Evolutionary conservation across 2,113 vertebrate species (phyloP).

Genomic region (Anguilla rostrata): DNA sequence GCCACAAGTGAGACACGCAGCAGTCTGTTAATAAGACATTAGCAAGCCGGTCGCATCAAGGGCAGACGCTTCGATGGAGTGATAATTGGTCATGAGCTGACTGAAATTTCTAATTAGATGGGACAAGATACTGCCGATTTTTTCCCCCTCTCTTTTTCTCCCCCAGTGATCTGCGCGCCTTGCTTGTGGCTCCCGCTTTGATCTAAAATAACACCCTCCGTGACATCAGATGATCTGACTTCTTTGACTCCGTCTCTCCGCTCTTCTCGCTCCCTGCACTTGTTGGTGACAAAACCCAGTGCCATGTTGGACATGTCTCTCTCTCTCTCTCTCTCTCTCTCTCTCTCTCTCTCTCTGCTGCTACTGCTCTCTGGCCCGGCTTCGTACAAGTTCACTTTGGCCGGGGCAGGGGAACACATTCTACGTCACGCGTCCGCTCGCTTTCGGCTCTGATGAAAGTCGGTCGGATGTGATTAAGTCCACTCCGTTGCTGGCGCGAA

Average conservation of each 20-base stretch:
- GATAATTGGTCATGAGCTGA: slow-evolving; percentile 4
- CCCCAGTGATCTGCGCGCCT: background rate
- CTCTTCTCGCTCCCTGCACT: background rate
- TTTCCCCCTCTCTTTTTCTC: background rate
- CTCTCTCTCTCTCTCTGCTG: background rate
- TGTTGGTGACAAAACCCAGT: background rate
- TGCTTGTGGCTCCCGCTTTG: background rate
- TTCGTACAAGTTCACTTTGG: too few relatives aligned
- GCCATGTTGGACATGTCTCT: background rate
- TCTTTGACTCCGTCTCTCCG: background rate
- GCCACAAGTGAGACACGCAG: background rate
- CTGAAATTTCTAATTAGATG: slow-evolving; percentile 5
- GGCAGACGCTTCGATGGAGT: slow-evolving; percentile 2
- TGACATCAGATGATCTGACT: background rate
- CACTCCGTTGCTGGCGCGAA: too few relatives aligned
- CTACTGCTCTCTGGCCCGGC: background rate
- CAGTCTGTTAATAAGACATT: slow-evolving; percentile 9
- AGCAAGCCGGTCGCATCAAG: background rate
- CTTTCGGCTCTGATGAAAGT: too few relatives aligned
- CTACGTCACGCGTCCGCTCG: too few relatives aligned
- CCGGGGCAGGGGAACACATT: too few relatives aligned
- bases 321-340: background rate
- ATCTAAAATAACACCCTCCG: background rate
- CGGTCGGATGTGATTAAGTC: too few relatives aligned
- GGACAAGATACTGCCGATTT: background rate